phyloP scores from a whole-genome alignment of 2,113 vertebrate genomes.

The Connochaetes taurinus region DNA sequence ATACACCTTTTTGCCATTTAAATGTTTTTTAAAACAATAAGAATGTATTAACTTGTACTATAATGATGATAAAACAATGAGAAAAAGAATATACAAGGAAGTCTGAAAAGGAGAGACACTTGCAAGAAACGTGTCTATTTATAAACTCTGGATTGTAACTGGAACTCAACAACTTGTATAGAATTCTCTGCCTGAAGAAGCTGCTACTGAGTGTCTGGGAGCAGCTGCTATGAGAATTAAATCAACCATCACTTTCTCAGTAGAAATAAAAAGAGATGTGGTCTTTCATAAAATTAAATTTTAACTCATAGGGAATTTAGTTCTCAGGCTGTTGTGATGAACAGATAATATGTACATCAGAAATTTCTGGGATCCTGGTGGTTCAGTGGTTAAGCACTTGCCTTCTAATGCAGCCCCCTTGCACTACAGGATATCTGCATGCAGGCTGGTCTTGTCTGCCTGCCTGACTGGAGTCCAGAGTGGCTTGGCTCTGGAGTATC shows the following conservation, averaged over 20 bases:
- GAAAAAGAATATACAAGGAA: neutral
- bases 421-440: neutral
- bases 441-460: neutral
- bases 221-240: neutral
- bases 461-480: neutral
- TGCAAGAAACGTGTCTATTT: neutral
- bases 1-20: neutral
- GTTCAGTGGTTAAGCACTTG: neutral
- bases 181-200: neutral
- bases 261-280: neutral
- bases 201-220: neutral
- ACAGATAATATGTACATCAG: neutral
- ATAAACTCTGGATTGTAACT: neutral
- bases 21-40: neutral
- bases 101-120: neutral
- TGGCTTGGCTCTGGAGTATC: neutral
- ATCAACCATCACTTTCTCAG: neutral
- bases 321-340: neutral
- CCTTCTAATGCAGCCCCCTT: neutral
- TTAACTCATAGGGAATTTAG: neutral
- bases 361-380: neutral
- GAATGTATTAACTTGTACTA: neutral
- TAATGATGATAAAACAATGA: neutral
- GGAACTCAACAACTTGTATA: neutral
- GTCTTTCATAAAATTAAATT: neutral